Conservation (phyloP, 2,888 invertebrate genomes). For the Parthenolecanium corni region DNA sequence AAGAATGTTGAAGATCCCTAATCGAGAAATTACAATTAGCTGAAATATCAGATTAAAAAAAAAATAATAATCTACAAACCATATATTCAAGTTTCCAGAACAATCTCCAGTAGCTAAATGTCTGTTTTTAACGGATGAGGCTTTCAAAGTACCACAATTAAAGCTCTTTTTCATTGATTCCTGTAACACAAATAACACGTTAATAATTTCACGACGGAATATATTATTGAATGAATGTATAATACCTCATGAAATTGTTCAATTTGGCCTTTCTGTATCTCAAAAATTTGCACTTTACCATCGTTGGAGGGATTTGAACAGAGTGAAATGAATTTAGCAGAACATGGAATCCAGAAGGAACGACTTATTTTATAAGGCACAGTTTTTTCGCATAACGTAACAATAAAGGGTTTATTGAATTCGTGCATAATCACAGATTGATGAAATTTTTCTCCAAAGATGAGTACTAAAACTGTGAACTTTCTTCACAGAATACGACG, state of each 20-base stretch:
- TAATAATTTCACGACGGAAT: neutral
- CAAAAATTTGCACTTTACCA: conserved; percentile 72
- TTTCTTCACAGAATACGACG: too few relatives aligned
- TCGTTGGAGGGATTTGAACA: conserved; percentile 76
- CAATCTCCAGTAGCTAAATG: conserved; percentile 86
- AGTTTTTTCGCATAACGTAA: conserved; percentile 70
- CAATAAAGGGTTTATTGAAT: conserved; percentile 66
- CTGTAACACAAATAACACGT: neutral
- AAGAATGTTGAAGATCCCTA: conserved; percentile 68
- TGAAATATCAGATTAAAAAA: neutral
- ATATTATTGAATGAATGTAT: neutral
- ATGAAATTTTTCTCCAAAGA: neutral
- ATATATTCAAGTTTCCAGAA: conserved; percentile 67
- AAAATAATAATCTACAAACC: conserved; percentile 44
- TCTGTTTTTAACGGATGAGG: conserved; percentile 65
- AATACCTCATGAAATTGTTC: conserved; percentile 53
- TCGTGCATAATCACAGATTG: conserved; percentile 14
- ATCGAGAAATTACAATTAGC: conserved; percentile 32
- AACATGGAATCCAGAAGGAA: conserved; percentile 90
- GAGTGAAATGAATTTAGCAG: conserved; percentile 80
- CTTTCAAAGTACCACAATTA: conserved; percentile 89
- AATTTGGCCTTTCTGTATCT: conserved; percentile 61
- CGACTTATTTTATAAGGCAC: conserved; percentile 80
- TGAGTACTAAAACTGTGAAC: too few relatives aligned
- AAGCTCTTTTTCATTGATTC: conserved; percentile 44